Base-by-base conservation (phyloP, 1,140 invertebrate species). In the Ctenoplectra terminalis region DNA sequence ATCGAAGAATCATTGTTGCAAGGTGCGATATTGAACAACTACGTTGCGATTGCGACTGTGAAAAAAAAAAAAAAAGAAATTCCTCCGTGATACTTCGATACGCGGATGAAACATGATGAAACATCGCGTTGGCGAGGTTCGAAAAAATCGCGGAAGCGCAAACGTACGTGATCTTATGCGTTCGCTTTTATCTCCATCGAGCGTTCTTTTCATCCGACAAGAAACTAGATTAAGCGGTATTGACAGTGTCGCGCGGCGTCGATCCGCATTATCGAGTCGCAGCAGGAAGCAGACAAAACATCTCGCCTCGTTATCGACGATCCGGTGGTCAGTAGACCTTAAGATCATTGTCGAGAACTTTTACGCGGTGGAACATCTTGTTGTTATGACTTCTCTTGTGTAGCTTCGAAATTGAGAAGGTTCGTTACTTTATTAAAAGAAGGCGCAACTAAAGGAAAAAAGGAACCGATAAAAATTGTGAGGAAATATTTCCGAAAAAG, bases 171-270 rank as follows among this genome's bases (percentile, higher is more conserved):
- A 67, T 76, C 63, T 69, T 31, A 15, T 0, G 20, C 26, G 26
- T 46, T 56, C 50, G 34, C 0, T 20, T 46, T 77, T 77, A 77
- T 77, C 74, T 69, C 50, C 48, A 6, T 43, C n/a, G 15, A 29
- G 64, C 37, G 50, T 69, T 71, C 46, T 60, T 71, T 46, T 71
- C 67, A 61, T 67, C 73, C 74, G 48, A 67, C 66, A 34, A 78
- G 76, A 60, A 79, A n/a, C 46, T 17, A 79, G 76, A 79, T 71
- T 61, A 61, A 71, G 2, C n/a, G 43, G 8, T 60, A 71, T 61
- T 40, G 52, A 72, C 54, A 61, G 40, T n/a, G 61, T 43, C 48
- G 46, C 8, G 17, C 50, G 31, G 17, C 20, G 69, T 29, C 58
- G 43, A 80, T 64, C 40, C 75, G 40, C 13, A 67, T 77, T 77